These are phyloP conservation scores for Tympanuchus pallidicinctus DNA, from an alignment of 2,113 vertebrate genomes.

Conservation along the genomic window DNA sequence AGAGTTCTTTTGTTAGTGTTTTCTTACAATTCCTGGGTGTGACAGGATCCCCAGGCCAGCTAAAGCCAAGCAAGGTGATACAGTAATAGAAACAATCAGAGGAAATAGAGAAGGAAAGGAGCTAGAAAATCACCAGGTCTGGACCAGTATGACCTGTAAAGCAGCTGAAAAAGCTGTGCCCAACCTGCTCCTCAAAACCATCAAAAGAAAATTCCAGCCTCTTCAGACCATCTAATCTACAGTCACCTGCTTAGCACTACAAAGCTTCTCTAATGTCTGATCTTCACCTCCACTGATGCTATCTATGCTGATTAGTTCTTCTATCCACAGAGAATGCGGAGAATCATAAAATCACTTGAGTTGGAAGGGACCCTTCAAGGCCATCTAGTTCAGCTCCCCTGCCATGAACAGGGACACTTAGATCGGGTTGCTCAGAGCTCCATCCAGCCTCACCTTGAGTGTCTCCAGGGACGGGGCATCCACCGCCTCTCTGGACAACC, in stretches of 20 bases:
- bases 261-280: constrained; percentile 31
- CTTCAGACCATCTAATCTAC: constrained; percentile 39
- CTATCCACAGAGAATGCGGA: not conserved
- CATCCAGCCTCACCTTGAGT: too few species aligned
- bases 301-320: constrained; percentile 34
- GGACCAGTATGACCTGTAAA: constrained; percentile 24
- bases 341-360: not conserved
- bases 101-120: constrained; percentile 18
- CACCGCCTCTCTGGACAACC: too few species aligned
- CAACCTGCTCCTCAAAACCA: not conserved
- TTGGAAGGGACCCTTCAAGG: too few species aligned
- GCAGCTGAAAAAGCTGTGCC: not conserved
- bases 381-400: too few species aligned
- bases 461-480: too few species aligned
- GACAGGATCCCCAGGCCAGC: not conserved
- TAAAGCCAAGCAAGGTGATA: not conserved
- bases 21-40: not conserved
- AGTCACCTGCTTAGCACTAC: constrained; percentile 51
- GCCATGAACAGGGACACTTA: too few species aligned
- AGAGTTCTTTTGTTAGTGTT: not conserved
- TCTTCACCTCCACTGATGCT: constrained; percentile 36
- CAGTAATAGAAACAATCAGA: not conserved
- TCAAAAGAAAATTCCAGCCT: constrained; percentile 24
- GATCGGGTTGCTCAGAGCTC: too few species aligned
- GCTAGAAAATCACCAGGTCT: not conserved